Evolutionary conservation across 1,140 invertebrate species (phyloP).

Genomic region (Patella vulgata): DNA sequence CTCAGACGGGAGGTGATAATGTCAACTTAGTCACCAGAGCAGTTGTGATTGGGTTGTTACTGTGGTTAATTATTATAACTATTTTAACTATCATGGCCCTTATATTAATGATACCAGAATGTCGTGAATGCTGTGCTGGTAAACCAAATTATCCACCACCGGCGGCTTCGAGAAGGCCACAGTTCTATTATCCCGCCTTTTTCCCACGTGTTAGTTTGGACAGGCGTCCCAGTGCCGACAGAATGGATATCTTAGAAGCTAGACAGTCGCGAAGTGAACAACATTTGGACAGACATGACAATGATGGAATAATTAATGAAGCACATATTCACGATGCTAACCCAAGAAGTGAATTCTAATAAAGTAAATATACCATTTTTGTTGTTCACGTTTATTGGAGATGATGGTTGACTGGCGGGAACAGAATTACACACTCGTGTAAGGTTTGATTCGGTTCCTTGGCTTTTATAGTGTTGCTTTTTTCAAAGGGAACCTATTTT

Average conservation of each 20-base stretch:
- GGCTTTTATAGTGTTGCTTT: too few species aligned
- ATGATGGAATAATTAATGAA: too few species aligned
- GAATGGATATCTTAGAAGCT: conserved; percentile 2
- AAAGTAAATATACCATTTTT: too few species aligned
- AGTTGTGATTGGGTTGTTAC: conserved; percentile 12
- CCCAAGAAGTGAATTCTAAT: too few species aligned
- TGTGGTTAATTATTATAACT: conserved; percentile 16
- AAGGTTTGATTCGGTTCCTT: too few species aligned
- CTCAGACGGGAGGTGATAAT: not conserved
- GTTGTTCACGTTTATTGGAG: too few species aligned
- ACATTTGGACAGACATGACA: too few species aligned
- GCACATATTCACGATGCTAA: too few species aligned
- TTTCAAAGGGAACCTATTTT: too few species aligned
- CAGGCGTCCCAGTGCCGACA: not conserved
- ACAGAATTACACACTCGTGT: too few species aligned
- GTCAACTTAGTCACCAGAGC: conserved; percentile 3
- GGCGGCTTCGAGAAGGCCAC: not conserved
- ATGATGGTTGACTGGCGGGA: too few species aligned
- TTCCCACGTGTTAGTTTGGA: conserved; percentile 10
- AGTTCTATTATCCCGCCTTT: conserved; percentile 17
- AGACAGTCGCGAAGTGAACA: not conserved
- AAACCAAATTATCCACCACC: not conserved
- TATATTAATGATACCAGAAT: conserved; percentile 7
- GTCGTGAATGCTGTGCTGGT: not conserved
- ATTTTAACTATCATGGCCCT: conserved; percentile 6